A percentile compares a stretch with the other conserved stretches of the same genome.
These are phyloP conservation scores for Clarias magur DNA, from an alignment of 2,113 vertebrate genomes.

Conservation along the genomic window DNA sequence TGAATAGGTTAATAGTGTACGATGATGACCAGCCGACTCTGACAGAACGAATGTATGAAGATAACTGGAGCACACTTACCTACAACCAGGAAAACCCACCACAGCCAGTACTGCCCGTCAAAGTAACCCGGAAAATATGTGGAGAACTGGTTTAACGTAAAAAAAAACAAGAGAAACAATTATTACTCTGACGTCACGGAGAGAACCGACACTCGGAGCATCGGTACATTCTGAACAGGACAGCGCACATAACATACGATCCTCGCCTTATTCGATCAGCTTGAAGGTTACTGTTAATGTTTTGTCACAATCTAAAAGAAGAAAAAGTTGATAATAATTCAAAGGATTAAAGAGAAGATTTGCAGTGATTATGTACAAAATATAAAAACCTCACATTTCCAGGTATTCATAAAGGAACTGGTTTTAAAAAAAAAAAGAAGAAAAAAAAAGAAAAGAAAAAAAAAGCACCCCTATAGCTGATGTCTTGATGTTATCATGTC, in stretches of 20 bases:
- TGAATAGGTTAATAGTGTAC: background rate
- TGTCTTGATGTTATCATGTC: background rate
- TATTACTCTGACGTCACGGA: background rate
- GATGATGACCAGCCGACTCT: too few species aligned
- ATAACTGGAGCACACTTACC: conserved; percentile 77
- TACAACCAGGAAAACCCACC: conserved; percentile 98
- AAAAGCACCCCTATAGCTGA: background rate
- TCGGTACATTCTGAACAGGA: background rate
- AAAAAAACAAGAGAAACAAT: conserved; percentile 1
- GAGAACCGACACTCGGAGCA: background rate
- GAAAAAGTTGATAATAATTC: too few species aligned
- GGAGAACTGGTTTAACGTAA: conserved; percentile 80
- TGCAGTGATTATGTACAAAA: background rate
- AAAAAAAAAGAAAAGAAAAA: too few species aligned
- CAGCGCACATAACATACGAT: background rate
- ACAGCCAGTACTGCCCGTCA: conserved; percentile 98
- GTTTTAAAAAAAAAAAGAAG: background rate
- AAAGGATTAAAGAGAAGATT: background rate
- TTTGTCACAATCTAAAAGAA: background rate
- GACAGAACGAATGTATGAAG: background rate
- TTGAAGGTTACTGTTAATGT: background rate
- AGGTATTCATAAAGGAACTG: background rate
- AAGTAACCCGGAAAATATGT: conserved; percentile 98
- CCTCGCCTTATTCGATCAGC: background rate
- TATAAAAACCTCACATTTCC: background rate